Conservation (phyloP, 2,797 vertebrate genomes). For the Cyprinodon diabolis region DNA sequence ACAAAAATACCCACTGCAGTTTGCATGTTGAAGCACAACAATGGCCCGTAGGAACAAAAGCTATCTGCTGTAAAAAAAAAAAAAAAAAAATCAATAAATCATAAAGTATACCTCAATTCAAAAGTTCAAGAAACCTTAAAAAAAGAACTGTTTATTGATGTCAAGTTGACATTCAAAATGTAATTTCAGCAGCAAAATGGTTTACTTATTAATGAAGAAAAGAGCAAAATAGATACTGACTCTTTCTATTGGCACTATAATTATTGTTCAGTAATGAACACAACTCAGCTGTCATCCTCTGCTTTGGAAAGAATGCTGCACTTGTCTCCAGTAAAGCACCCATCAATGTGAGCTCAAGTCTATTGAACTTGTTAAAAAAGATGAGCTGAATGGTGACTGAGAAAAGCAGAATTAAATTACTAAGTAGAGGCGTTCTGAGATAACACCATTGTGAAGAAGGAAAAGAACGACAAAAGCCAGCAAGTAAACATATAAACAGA, state of each 20-base stretch:
- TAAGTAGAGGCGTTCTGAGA: constrained; percentile 13
- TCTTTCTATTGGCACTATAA: constrained; percentile 30
- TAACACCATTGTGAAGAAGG: constrained; percentile 6
- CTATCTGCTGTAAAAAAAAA: constrained; percentile 24
- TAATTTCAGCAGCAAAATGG: constrained; percentile 24
- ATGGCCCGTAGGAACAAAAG: background rate
- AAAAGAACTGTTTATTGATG: constrained; percentile 23
- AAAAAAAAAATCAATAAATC: constrained; percentile 12
- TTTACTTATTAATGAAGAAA: constrained; percentile 13
- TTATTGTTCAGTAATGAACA: constrained; percentile 40
- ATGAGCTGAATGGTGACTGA: constrained; percentile 18
- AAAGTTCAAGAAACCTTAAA: constrained; percentile 23
- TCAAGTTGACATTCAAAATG: constrained; percentile 28
- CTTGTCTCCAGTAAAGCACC: constrained; percentile 44
- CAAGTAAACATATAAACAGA: constrained; percentile 12
- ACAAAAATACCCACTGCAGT: constrained; percentile 37
- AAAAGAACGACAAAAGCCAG: background rate
- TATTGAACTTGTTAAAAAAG: constrained; percentile 37
- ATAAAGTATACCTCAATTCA: constrained; percentile 17
- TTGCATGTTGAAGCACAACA: constrained; percentile 18
- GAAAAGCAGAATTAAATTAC: constrained; percentile 15
- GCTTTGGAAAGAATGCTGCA: constrained; percentile 8
- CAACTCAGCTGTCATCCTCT: constrained; percentile 32
- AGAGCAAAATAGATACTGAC: constrained; percentile 31
- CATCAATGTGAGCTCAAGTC: constrained; percentile 35